Evolutionary conservation across 2,113 vertebrate species (phyloP).

Genomic region (Pomatostomus ruficeps): DNA sequence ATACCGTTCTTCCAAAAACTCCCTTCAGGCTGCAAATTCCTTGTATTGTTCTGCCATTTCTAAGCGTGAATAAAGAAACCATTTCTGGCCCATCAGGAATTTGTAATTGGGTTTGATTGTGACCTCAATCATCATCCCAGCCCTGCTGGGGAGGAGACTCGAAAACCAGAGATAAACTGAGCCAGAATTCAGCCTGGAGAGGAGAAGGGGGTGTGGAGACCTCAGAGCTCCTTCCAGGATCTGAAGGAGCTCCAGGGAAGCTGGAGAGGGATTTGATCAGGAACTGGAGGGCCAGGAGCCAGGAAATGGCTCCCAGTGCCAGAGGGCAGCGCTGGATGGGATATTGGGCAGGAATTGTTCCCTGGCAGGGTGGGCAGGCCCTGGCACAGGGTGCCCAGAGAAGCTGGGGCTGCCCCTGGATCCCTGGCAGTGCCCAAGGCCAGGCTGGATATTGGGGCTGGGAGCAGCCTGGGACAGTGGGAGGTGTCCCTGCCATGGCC

Average conservation of each 20-base stretch:
- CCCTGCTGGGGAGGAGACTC: no score
- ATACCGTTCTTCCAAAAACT: background rate
- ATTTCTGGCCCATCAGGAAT: background rate
- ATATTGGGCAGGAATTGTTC: background rate
- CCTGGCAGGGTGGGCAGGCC: background rate
- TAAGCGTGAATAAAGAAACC: background rate
- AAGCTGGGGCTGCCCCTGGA: background rate
- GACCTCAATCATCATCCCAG: background rate
- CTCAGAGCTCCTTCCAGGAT: background rate
- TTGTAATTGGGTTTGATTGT: background rate
- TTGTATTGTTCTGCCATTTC: background rate
- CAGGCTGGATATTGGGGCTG: rapidly evolving
- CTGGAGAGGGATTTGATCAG: background rate
- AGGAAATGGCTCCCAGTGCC: background rate
- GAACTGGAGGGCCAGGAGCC: background rate
- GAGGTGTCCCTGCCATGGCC: background rate
- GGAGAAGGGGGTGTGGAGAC: background rate
- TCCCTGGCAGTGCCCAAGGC: background rate
- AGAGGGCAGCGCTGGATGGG: background rate
- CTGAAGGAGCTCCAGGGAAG: background rate
- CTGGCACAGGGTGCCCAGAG: background rate
- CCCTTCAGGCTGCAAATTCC: background rate
- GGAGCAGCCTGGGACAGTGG: background rate
- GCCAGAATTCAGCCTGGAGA: background rate
- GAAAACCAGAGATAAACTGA: background rate